phyloP scores from a whole-genome alignment of 2,113 vertebrate genomes.

The Channa maculata region DNA sequence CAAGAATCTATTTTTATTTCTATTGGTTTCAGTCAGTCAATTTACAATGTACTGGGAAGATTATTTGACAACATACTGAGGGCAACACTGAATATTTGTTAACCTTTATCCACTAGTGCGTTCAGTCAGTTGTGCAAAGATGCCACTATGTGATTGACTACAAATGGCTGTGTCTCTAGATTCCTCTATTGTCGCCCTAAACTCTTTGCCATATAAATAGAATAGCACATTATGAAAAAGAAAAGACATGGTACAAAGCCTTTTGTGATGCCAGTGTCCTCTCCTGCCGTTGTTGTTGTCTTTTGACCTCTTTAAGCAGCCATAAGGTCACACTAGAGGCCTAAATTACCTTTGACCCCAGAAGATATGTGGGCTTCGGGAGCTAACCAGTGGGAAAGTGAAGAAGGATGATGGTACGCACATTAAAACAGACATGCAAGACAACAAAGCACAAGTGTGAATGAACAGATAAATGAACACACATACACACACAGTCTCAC shows the following conservation, averaged over 20 bases:
- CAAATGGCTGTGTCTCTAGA: slow-evolving; percentile 16
- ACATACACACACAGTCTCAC: neutral
- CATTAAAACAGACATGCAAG: neutral
- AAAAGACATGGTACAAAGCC: neutral
- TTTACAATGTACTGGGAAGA: no score
- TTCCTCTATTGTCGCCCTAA: slow-evolving; percentile 44
- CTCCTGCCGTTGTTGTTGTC: slow-evolving; percentile 55
- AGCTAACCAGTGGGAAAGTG: slow-evolving; percentile 74
- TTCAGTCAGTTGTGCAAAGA: slow-evolving; percentile 28
- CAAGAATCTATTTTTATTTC: no score
- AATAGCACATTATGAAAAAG: no score
- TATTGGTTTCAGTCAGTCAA: slow-evolving; percentile 20
- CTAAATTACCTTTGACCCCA: slow-evolving; percentile 61
- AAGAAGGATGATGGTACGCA: slow-evolving; percentile 17
- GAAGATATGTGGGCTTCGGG: slow-evolving; percentile 45
- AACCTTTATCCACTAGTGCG: slow-evolving; percentile 15
- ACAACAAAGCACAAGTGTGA: neutral
- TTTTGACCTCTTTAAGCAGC: slow-evolving; percentile 61
- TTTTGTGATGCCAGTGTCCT: slow-evolving; percentile 58
- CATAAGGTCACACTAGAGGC: slow-evolving; percentile 67
- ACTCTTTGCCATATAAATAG: slow-evolving; percentile 17
- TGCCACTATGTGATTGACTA: slow-evolving; percentile 15
- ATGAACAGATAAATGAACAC: slow-evolving; percentile 14
- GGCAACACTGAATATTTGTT: slow-evolving; percentile 27
- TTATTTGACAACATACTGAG: no score